Evolutionary conservation across 2,888 invertebrate species (phyloP), one percentile per base, ranked within the genome.

Genomic region (Amphipyra berbera): DNA sequence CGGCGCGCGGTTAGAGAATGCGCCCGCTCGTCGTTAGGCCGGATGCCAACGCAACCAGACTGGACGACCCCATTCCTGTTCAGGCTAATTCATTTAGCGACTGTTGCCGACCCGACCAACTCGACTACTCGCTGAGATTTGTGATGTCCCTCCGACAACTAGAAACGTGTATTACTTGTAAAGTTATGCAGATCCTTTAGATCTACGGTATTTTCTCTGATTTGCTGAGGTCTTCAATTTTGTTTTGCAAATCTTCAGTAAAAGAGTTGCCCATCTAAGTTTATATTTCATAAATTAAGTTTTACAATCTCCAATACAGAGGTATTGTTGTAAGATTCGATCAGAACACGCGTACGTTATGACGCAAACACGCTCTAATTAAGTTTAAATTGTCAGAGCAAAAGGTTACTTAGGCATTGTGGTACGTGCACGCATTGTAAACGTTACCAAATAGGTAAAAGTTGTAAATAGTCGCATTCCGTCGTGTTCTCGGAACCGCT

Each of bases 31-130:
- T 93, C 94, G 94, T 94, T 94, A 94, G 95, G 94, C 93, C 91
- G 92, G 90, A 93, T 94, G 94, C 94, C 95, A 95, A 93, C 90
- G 85, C 88, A 91, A 91, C 93, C 94, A 95, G 95, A 95, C 94
- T 92, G 85, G 86, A 82, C 94, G 94, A 94, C 94, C 94, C 91
- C 94, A 95, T 94, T 95, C 93, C 88, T 90, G 86, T 84, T 83
- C 89, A 88, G 88, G 90, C 90, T 92, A 91, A 94, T 92, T 94
- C 93, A 90, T 94, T 93, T 93, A 90, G 89, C 89, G 89, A 87
- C 88, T 86, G 87, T 85, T 85, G 85, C 82, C 76, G 81, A 83
- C 78, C 74, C 78, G 79, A 79, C 63, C 76, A 69, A 73, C 78
- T 75, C 80, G 67, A 65, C 78, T 78, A 79, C 72, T 66, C 63